Base-by-base conservation (phyloP, 2,797 vertebrate genomes). In the Sarcoramphus papa region DNA sequence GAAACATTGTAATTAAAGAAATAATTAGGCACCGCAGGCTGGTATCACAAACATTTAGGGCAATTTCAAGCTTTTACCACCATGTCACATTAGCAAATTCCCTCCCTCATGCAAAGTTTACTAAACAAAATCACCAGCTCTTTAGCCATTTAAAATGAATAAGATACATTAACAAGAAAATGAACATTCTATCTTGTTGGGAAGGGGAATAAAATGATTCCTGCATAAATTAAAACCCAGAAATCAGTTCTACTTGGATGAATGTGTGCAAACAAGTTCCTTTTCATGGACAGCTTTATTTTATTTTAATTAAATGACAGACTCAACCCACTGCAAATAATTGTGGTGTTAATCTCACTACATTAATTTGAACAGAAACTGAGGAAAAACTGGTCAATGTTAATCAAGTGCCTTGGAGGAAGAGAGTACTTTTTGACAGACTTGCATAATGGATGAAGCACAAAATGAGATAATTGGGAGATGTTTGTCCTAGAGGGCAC, bases 291-390 rank as follows among this genome's bases (percentile, higher is more conserved):
- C 18, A 90, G 69, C 43, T 93, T 97, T 90, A 83, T 95, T 92
- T 97, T 94, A 91, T 94, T 97, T 95, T 97, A 97, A 96, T 97
- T 97, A 97, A 97, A 95, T n/a, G 50, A 81, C 73, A 96, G 74
- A 62, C 30, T 95, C 41, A 86, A 78, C 25, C 53, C 75, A 88
- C 74, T 95, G 87, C 70, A 95, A 98, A 97, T 97, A 97, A 97
- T 80, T 94, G 68, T 76, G 73, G 59, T 92, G 92, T 94, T 97
- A 97, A 97, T 97, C 85, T 97, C 75, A 83, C 81, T 89, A 79
- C 63, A 88, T 91, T 96, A 88, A 90, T 97, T 96, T 97, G 92
- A 97, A 94, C 67, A 86, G 93, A 94, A 97, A 96, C 50, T 79
- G 85, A 88, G 80, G 59, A 80, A 97, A 96, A 96, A 74, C 40